These are phyloP conservation scores for Cataglyphis cursor DNA, from an alignment of 2,888 invertebrate genomes.

Conservation along the genomic window DNA sequence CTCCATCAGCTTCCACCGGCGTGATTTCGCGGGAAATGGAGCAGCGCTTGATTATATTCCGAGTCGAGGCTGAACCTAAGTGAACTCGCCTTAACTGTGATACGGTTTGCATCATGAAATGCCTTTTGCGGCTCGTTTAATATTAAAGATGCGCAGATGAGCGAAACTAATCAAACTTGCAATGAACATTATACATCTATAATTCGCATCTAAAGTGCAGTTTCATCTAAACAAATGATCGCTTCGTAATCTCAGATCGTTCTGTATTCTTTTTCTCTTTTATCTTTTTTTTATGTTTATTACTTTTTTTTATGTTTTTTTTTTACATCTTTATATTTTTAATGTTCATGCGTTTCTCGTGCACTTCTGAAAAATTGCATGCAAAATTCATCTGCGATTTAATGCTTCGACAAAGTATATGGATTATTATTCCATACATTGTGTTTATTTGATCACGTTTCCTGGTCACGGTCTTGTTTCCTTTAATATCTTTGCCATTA, in stretches of 20 bases:
- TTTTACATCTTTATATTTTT: background rate
- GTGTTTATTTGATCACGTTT: constrained; percentile 21
- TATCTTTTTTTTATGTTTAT: background rate
- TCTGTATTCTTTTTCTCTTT: constrained; percentile 28
- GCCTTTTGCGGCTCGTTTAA: constrained; percentile 64
- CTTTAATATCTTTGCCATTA: background rate
- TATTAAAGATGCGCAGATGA: constrained; percentile 48
- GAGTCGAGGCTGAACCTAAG: constrained; percentile 69
- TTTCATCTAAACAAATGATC: constrained; percentile 79
- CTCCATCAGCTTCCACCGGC: constrained; percentile 68
- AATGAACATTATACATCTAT: constrained; percentile 33
- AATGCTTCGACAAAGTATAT: background rate
- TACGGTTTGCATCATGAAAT: constrained; percentile 66
- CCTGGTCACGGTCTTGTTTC: constrained; percentile 13
- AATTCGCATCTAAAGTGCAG: constrained; percentile 65
- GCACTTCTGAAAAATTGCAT: background rate
- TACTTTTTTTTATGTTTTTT: background rate
- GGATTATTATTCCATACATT: background rate
- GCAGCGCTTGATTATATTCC: constrained; percentile 80
- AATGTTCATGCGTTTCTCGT: background rate
- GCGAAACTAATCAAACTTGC: constrained; percentile 37
- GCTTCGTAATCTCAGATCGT: constrained; percentile 61
- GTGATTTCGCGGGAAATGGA: constrained; percentile 83
- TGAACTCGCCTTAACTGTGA: constrained; percentile 73
- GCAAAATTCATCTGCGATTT: background rate